These are phyloP conservation scores for Cheilosia vulpina DNA, from an alignment of 2,888 invertebrate genomes.

Conservation along the genomic window DNA sequence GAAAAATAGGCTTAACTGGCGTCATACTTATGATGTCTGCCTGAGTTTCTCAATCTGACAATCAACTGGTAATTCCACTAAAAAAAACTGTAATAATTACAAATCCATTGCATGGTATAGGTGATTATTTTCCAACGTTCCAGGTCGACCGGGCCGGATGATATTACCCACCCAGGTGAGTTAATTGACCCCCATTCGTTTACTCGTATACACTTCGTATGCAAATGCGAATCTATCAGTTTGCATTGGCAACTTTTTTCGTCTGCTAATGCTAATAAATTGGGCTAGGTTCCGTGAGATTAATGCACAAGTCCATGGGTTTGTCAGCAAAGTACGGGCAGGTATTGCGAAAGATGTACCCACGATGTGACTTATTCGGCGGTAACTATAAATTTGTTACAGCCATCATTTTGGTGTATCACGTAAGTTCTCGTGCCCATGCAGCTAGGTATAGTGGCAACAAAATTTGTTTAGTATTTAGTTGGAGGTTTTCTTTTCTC, in stretches of 20 bases:
- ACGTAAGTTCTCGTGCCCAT: slow-evolving; percentile 21
- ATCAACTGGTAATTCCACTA: slow-evolving; percentile 43
- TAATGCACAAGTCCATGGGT: slow-evolving; percentile 55
- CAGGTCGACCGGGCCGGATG: slow-evolving; percentile 59
- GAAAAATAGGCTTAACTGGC: slow-evolving; percentile 44
- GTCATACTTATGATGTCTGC: slow-evolving; percentile 36
- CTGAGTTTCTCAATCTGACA: slow-evolving; percentile 60
- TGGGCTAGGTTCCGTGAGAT: slow-evolving; percentile 50
- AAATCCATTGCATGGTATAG: slow-evolving; percentile 58
- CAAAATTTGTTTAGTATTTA: slow-evolving; percentile 20
- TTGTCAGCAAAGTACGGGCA: slow-evolving; percentile 32
- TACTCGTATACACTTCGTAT: not conserved
- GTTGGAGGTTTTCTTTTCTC: not conserved
- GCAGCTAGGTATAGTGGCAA: not conserved
- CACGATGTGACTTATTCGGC: slow-evolving; percentile 58
- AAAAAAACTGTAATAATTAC: slow-evolving; percentile 57
- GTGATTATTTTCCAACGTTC: slow-evolving; percentile 48
- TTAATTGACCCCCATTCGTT: slow-evolving; percentile 63
- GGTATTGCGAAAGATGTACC: slow-evolving; percentile 55
- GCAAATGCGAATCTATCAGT: slow-evolving; percentile 49
- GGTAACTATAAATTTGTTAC: slow-evolving; percentile 34
- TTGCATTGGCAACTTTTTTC: slow-evolving; percentile 36
- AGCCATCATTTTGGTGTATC: slow-evolving; percentile 29
- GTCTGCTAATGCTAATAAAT: slow-evolving; percentile 48
- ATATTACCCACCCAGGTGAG: slow-evolving; percentile 66